Conservation (phyloP, 2,888 invertebrate species). For the Drosophila nr. perissopoda region DNA sequence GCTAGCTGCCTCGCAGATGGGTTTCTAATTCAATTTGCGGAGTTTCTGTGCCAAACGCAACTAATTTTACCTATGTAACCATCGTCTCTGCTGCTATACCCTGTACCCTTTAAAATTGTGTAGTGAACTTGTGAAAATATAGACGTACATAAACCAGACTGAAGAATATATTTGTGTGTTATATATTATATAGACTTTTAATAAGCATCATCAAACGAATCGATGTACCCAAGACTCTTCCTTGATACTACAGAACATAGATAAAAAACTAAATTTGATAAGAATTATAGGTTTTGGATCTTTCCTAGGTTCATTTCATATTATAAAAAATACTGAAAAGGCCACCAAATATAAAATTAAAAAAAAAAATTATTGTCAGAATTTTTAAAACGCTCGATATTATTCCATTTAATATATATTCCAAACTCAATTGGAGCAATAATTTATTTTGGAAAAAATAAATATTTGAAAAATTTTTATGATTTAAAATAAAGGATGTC, state of each 20-base stretch:
- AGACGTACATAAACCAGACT: neutral
- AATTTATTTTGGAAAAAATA: neutral
- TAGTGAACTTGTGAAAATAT: neutral
- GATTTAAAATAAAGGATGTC: slow-evolving; percentile 1
- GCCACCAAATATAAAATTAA: too few relatives aligned
- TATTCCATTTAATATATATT: neutral
- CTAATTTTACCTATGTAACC: slow-evolving; percentile 54
- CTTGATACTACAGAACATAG: neutral
- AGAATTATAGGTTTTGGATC: neutral
- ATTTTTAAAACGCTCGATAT: neutral
- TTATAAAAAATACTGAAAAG: neutral
- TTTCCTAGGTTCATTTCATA: neutral
- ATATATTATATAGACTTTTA: neutral
- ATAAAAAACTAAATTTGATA: neutral
- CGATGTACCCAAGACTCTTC: neutral
- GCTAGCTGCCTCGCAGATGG: slow-evolving; percentile 66
- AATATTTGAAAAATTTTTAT: neutral
- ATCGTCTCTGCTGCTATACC: slow-evolving; percentile 2
- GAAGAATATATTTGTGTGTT: neutral
- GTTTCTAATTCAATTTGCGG: slow-evolving; percentile 44
- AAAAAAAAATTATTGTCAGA: too few relatives aligned
- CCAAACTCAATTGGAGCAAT: neutral
- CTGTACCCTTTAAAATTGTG: neutral
- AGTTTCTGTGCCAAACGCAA: slow-evolving; percentile 50
- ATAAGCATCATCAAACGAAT: neutral